A percentile compares a stretch with the other conserved stretches of the same genome.
phyloP scores from a whole-genome alignment of 1,140 invertebrate genomes.

The Eubasilissa regina region DNA sequence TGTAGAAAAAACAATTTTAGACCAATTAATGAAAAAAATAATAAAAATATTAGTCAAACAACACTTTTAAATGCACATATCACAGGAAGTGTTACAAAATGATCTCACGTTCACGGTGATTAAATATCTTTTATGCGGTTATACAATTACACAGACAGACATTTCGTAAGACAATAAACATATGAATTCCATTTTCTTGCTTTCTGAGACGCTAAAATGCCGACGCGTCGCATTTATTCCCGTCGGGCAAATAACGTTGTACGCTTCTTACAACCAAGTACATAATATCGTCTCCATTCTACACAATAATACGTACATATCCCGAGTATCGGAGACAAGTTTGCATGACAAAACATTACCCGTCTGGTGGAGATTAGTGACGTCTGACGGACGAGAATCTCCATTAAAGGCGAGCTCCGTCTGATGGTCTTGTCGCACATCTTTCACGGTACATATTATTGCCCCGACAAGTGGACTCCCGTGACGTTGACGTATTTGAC shows the following conservation, averaged over 20 bases:
- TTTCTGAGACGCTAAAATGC: slow-evolving; percentile 2
- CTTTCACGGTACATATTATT: slow-evolving; percentile 4
- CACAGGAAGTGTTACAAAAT: no score
- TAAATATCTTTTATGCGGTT: no score
- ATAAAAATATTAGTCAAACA: no score
- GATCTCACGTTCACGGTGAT: no score
- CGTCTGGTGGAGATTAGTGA: slow-evolving; percentile 14
- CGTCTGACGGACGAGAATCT: slow-evolving; percentile 17
- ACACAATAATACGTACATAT: background rate
- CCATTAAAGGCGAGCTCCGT: slow-evolving; percentile 9
- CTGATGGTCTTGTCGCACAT: background rate
- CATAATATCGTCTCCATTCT: no score
- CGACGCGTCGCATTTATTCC: background rate
- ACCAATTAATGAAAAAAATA: no score
- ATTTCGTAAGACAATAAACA: background rate
- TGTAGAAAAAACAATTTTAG: no score
- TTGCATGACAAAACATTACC: slow-evolving; percentile 34
- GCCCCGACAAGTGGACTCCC: slow-evolving; percentile 8
- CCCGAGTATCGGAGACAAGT: background rate
- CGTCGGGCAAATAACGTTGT: background rate
- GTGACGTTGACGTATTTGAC: slow-evolving; percentile 24
- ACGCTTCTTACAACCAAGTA: no score
- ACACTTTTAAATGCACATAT: no score
- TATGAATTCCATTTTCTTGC: background rate
- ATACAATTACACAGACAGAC: background rate